These are phyloP conservation scores for Cremastobaeus sp. DNA, from an alignment of 2,888 invertebrate species.

Conservation along the genomic window DNA sequence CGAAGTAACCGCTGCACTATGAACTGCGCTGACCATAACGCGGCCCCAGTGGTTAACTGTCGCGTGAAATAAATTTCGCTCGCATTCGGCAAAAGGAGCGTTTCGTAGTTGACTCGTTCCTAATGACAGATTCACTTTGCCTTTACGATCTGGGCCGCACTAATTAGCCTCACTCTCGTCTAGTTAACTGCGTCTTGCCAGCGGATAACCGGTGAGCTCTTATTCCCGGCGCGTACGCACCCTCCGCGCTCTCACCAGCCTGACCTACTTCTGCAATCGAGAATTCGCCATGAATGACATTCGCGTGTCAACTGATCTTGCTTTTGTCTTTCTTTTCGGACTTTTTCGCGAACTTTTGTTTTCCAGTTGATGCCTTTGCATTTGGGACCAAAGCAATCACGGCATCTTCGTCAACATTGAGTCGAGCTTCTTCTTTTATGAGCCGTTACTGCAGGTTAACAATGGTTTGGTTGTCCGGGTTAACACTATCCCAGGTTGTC, in stretches of 20 bases:
- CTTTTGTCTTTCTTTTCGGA: neutral
- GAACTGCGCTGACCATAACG: too few relatives aligned
- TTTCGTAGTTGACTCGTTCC: slow-evolving; percentile 41
- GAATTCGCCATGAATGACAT: slow-evolving; percentile 44
- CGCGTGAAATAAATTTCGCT: slow-evolving; percentile 40
- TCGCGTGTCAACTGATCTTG: slow-evolving; percentile 25
- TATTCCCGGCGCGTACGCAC: slow-evolving; percentile 50
- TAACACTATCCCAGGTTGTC: slow-evolving; percentile 34
- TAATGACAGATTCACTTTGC: slow-evolving; percentile 56
- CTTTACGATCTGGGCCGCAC: slow-evolving; percentile 49
- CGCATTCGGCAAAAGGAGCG: slow-evolving; percentile 21
- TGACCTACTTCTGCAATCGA: slow-evolving; percentile 43
- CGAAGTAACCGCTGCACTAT: too few relatives aligned
- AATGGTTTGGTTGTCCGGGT: slow-evolving; percentile 4
- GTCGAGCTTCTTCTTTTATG: slow-evolving; percentile 22
- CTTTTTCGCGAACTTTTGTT: neutral
- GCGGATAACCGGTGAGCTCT: slow-evolving; percentile 34
- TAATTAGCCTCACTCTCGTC: slow-evolving; percentile 51
- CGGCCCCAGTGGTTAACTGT: slow-evolving; percentile 1
- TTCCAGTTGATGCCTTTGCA: neutral
- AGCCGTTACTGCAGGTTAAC: slow-evolving; percentile 18
- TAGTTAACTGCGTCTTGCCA: slow-evolving; percentile 42
- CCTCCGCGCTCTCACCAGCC: slow-evolving; percentile 35
- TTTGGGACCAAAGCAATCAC: slow-evolving; percentile 6
- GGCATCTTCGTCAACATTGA: neutral